Evolutionary conservation across 1,140 invertebrate species (phyloP).

Genomic region (Ericerus pela): DNA sequence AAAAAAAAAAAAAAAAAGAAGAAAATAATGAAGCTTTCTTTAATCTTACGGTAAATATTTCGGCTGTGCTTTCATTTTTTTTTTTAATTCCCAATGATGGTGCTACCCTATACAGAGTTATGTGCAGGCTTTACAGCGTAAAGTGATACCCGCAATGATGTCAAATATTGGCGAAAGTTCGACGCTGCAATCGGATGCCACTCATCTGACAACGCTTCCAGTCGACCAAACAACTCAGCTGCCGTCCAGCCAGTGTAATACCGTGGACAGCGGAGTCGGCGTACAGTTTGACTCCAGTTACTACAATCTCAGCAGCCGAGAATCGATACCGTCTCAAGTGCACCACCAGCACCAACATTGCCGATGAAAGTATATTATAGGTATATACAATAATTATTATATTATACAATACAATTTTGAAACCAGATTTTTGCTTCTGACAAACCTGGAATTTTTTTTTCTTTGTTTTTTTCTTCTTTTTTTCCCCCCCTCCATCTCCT

Average conservation of each 20-base stretch:
- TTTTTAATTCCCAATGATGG: neutral
- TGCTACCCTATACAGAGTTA: conserved; percentile 44
- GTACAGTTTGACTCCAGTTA: conserved; percentile 18
- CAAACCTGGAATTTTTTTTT: no score
- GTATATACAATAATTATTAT: no score
- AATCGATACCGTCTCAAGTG: conserved; percentile 4
- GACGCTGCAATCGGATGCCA: conserved; percentile 55
- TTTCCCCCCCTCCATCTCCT: no score
- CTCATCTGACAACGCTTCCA: conserved; percentile 48
- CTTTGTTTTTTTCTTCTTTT: no score
- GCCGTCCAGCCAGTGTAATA: conserved; percentile 31
- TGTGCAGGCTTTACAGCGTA: conserved; percentile 61
- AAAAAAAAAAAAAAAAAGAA: neutral
- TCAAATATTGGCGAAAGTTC: conserved; percentile 48
- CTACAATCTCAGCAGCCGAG: conserved; percentile 7
- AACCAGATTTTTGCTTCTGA: no score
- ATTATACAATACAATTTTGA: no score
- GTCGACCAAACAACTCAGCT: conserved; percentile 27
- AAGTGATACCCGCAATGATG: conserved; percentile 38
- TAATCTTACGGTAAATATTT: neutral
- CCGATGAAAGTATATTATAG: no score
- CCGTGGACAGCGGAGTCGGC: conserved; percentile 34
- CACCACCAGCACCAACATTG: neutral
- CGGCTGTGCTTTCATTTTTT: conserved; percentile 1
- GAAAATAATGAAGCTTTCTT: neutral